These are phyloP conservation scores for Drosophila bipectinata DNA, from an alignment of 1,140 invertebrate genomes.

Conservation along the genomic window DNA sequence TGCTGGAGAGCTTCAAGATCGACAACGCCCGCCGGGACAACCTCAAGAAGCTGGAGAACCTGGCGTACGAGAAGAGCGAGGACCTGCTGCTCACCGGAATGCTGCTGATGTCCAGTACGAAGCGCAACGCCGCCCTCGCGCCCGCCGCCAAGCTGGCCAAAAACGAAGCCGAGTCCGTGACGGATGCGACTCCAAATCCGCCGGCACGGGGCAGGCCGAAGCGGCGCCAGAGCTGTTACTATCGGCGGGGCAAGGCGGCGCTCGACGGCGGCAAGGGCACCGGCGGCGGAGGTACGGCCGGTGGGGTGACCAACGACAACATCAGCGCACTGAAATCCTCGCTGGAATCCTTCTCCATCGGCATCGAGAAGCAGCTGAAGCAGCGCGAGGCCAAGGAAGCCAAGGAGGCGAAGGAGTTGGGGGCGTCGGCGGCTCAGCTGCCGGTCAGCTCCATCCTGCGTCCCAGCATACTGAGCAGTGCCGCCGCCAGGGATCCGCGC, in stretches of 20 bases:
- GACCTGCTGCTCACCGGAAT: slow-evolving; percentile 76
- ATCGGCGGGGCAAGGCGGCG: slow-evolving; percentile 50
- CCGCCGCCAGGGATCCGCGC: slow-evolving; percentile 33
- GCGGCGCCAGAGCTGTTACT: slow-evolving; percentile 68
- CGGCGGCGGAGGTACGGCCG: not conserved
- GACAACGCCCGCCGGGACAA: slow-evolving; percentile 81
- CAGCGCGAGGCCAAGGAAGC: slow-evolving; percentile 62
- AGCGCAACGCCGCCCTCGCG: slow-evolving; percentile 58
- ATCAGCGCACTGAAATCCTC: slow-evolving; percentile 75
- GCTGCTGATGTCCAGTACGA: slow-evolving; percentile 81
- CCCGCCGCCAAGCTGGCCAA: slow-evolving; percentile 40
- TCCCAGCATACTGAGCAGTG: slow-evolving; percentile 58
- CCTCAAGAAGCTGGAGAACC: slow-evolving; percentile 78
- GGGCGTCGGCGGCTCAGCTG: slow-evolving; percentile 1
- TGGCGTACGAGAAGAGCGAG: slow-evolving; percentile 80
- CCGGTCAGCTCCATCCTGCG: slow-evolving; percentile 40
- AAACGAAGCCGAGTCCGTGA: slow-evolving; percentile 4
- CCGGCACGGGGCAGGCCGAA: slow-evolving; percentile 50
- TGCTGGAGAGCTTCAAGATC: slow-evolving; percentile 82
- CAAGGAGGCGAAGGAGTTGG: slow-evolving; percentile 49
- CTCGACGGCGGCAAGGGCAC: slow-evolving; percentile 1
- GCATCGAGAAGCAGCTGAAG: slow-evolving; percentile 74
- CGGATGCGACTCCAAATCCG: not conserved
- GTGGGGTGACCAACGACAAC: slow-evolving; percentile 46
- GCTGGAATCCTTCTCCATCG: slow-evolving; percentile 77